These are phyloP conservation scores for Genyomyrus donnyi DNA, from an alignment of 2,113 vertebrate species.

Conservation along the genomic window DNA sequence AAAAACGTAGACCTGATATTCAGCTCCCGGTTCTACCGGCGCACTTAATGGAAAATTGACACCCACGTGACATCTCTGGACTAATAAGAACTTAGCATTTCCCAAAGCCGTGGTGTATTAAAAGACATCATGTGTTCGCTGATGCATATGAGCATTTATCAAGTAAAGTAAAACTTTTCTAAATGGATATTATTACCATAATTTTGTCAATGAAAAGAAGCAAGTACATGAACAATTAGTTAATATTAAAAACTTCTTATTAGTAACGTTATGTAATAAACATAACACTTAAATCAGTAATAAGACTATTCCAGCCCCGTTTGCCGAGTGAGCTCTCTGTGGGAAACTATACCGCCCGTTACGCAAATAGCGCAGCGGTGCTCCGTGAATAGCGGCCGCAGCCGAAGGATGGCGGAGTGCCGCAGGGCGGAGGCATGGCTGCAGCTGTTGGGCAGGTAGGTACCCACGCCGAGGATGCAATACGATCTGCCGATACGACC, in stretches of 20 bases:
- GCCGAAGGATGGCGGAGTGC: constrained; percentile 2
- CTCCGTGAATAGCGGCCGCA: background rate
- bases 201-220: background rate
- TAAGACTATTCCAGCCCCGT: background rate
- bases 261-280: background rate
- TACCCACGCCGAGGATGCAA: background rate
- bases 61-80: background rate
- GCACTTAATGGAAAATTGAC: background rate
- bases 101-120: background rate
- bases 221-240: background rate
- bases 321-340: background rate
- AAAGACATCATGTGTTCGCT: background rate
- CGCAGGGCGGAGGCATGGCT: constrained; percentile 3
- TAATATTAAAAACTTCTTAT: background rate
- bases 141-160: background rate
- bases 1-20: background rate
- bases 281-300: background rate
- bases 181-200: background rate
- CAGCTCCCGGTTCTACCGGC: background rate
- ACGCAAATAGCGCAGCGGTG: background rate
- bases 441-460: constrained; percentile 5
- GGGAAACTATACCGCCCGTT: background rate
- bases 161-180: background rate
- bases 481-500: background rate
- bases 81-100: background rate